Conservation (phyloP, 2,888 invertebrate genomes). For the Sceliomorpha sp. region DNA sequence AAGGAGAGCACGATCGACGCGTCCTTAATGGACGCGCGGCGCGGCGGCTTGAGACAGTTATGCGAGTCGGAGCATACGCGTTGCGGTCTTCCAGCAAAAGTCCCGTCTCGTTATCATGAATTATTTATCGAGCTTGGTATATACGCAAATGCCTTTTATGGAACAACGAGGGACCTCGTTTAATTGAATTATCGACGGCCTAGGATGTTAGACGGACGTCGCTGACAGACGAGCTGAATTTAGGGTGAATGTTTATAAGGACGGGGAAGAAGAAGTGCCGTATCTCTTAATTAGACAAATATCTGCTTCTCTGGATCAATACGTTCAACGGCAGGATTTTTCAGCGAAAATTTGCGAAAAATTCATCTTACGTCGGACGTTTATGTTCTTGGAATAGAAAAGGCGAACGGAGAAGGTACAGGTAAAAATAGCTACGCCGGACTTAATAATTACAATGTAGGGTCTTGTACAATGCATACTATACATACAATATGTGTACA, state of each 20-base stretch:
- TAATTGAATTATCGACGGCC: conserved; percentile 48
- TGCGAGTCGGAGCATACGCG: conserved; percentile 9
- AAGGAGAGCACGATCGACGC: conserved; percentile 1
- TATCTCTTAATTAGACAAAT: neutral
- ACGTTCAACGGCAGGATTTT: too few relatives aligned
- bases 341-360: too few relatives aligned
- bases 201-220: conserved; percentile 30
- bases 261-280: neutral
- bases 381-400: too few relatives aligned
- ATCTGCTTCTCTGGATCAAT: too few relatives aligned
- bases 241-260: conserved; percentile 31
- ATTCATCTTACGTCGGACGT: too few relatives aligned
- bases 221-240: conserved; percentile 41
- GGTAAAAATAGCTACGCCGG: too few relatives aligned
- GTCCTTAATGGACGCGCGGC: conserved; percentile 35
- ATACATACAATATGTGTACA: too few relatives aligned
- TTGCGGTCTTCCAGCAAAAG: conserved; percentile 32
- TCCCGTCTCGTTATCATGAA: conserved; percentile 47
- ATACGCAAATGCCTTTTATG: conserved; percentile 43
- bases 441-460: too few relatives aligned
- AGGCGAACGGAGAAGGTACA: too few relatives aligned
- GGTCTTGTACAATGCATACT: too few relatives aligned
- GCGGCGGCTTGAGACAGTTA: conserved; percentile 15
- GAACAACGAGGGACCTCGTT: conserved; percentile 39
- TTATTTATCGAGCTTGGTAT: conserved; percentile 39